phyloP scores from a whole-genome alignment of 2,888 invertebrate genomes.

The Diplolepis rosae region DNA sequence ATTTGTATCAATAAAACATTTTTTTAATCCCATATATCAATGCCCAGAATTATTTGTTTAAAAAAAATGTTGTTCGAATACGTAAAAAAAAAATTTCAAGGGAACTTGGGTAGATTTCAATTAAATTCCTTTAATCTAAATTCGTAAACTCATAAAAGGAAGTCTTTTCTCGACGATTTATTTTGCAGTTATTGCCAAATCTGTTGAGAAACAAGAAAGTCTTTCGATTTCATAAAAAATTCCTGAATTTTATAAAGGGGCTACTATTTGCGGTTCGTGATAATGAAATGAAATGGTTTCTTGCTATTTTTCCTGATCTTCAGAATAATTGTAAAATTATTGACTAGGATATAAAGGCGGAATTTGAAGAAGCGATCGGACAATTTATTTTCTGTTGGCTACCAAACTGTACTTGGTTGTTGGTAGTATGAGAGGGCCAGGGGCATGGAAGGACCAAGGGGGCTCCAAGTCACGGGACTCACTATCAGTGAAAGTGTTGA shows the following conservation, averaged over 20 bases:
- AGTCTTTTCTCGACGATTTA: background rate
- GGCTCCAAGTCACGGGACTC: constrained; percentile 59
- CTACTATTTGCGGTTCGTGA: background rate
- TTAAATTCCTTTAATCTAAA: no score
- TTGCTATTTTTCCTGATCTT: constrained; percentile 12
- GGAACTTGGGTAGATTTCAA: background rate
- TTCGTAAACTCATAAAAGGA: no score
- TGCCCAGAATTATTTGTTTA: no score
- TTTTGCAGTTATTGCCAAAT: background rate
- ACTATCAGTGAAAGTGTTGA: constrained; percentile 60
- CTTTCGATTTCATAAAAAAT: background rate
- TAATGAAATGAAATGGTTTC: constrained; percentile 12
- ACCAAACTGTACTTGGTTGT: constrained; percentile 19
- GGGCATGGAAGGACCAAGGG: constrained; percentile 31
- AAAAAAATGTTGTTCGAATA: no score
- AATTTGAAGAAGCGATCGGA: constrained; percentile 3
- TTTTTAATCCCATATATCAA: no score
- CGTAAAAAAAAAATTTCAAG: background rate
- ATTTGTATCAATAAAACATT: no score
- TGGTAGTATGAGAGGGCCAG: constrained; percentile 38
- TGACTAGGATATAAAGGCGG: background rate
- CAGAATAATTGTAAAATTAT: background rate
- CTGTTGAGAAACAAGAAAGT: background rate
- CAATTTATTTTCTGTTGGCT: constrained; percentile 10
- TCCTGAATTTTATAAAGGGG: background rate